phyloP scores from a whole-genome alignment of 2,113 vertebrate genomes.

The Otis tarda region DNA sequence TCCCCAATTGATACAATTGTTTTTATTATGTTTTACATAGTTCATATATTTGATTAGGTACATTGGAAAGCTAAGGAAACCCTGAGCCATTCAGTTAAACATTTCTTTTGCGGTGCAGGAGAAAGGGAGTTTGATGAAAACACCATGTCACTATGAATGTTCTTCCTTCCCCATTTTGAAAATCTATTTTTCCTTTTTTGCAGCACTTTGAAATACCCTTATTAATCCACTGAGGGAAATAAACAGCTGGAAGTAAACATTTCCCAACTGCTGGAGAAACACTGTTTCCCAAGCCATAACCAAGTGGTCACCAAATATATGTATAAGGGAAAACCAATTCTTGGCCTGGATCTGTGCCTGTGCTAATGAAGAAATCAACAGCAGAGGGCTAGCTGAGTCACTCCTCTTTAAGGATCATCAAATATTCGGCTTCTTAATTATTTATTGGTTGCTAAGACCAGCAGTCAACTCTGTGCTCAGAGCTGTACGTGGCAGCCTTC shows the following conservation, averaged over 20 bases:
- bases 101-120: neutral
- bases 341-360: conserved; percentile 11
- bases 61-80: neutral
- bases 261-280: conserved; percentile 31
- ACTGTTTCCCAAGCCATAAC: conserved; percentile 51
- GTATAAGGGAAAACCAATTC: conserved; percentile 25
- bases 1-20: neutral
- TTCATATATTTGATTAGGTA: neutral
- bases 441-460: conserved; percentile 30
- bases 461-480: neutral
- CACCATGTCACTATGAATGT: neutral
- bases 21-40: neutral
- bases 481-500: neutral
- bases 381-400: conserved; percentile 28
- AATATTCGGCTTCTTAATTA: conserved; percentile 35
- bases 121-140: neutral
- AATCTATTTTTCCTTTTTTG: conserved; percentile 36
- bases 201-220: conserved; percentile 49
- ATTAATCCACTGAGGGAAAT: conserved; percentile 54
- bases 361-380: conserved; percentile 48
- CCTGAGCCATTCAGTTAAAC: neutral
- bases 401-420: conserved; percentile 12
- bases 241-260: conserved; percentile 59
- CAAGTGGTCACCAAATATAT: conserved; percentile 41
- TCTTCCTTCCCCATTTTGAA: conserved; percentile 18